phyloP scores from a whole-genome alignment of 2,888 invertebrate genomes.

The Chrysomela aeneicollis region DNA sequence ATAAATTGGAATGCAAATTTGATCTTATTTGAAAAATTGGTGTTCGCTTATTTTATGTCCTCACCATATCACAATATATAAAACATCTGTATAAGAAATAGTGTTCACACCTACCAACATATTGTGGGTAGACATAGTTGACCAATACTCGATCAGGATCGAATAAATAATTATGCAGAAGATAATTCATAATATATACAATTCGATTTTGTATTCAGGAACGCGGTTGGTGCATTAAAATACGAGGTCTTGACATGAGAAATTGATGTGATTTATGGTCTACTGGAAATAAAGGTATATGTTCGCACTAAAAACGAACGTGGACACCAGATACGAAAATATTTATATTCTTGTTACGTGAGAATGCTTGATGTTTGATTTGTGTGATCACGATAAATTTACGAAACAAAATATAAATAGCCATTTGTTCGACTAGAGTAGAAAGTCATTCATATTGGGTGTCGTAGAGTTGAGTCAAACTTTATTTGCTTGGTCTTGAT shows the following conservation, averaged over 20 bases:
- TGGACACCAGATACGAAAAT: not conserved
- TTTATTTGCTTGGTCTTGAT: too few species aligned
- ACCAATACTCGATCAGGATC: not conserved
- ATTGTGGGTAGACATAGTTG: not conserved
- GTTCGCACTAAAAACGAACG: not conserved
- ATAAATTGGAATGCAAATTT: too few species aligned
- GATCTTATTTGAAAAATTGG: too few species aligned
- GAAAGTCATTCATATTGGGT: too few species aligned
- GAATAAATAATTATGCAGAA: not conserved
- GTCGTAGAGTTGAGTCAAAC: too few species aligned
- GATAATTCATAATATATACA: not conserved
- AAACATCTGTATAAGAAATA: too few species aligned
- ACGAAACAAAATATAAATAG: not conserved
- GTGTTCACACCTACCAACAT: too few species aligned
- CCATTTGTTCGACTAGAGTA: too few species aligned
- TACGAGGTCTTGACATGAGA: not conserved
- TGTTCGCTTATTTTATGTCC: too few species aligned
- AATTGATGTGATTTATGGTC: not conserved
- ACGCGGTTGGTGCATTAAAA: not conserved
- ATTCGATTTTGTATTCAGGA: not conserved
- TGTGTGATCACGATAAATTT: constrained; percentile 2
- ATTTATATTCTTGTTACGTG: not conserved
- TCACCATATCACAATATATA: too few species aligned
- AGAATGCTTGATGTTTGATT: not conserved
- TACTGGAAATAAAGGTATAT: not conserved